Evolutionary conservation across 1,140 invertebrate species (phyloP).

Genomic region (Ptiloglossa arizonensis): DNA sequence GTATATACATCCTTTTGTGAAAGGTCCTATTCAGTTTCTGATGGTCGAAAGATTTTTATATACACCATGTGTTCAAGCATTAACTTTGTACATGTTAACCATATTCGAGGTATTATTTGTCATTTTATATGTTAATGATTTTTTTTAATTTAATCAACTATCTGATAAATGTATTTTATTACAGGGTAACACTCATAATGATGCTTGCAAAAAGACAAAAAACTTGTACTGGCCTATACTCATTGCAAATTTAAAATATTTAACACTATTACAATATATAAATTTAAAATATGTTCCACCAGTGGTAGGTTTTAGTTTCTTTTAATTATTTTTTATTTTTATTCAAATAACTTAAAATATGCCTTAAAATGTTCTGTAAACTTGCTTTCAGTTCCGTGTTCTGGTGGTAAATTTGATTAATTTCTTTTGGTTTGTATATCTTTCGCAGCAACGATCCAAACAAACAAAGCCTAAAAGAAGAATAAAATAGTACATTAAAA

Average conservation of each 20-base stretch:
- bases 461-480: constrained; percentile 35
- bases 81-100: constrained; percentile 86
- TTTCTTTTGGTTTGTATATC: constrained; percentile 87
- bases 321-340: neutral
- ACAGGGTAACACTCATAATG: constrained; percentile 85
- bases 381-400: constrained; percentile 84
- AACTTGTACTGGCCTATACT: constrained; percentile 85
- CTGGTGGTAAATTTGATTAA: constrained; percentile 86
- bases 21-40: constrained; percentile 82
- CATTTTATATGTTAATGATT: neutral
- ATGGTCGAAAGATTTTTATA: constrained; percentile 87
- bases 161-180: neutral
- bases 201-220: constrained; percentile 83
- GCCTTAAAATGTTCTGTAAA: neutral
- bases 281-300: constrained; percentile 88
- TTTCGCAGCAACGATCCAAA: constrained; percentile 83
- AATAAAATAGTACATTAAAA: constrained; percentile 30
- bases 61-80: constrained; percentile 86
- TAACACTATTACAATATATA: constrained; percentile 87
- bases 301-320: constrained; percentile 81
- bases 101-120: constrained; percentile 84
- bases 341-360: neutral
- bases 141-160: neutral
- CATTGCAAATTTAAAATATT: constrained; percentile 87
- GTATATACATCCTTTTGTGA: constrained; percentile 80